Evolutionary conservation across 2,113 vertebrate species (phyloP), one percentile per base, ranked within the genome.

Genomic region (Pardalotus punctatus): DNA sequence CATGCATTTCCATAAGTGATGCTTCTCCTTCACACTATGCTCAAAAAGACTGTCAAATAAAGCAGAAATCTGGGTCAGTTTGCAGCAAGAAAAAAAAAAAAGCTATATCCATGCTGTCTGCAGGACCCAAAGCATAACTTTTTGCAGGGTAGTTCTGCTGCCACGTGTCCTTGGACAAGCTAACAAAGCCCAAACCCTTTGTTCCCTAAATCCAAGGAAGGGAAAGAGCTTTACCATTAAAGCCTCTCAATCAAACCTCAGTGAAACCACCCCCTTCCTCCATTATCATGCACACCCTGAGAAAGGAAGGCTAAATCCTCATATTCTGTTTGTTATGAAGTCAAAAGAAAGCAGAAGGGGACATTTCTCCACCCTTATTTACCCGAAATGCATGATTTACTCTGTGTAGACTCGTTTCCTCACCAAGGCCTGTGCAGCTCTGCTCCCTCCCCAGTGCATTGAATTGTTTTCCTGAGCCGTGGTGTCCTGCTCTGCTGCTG

Each of bases 101-200:
- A 62, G 16, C 29, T 50, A 5, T 14, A 38, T 33, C 29, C 72
- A 25, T 47, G 47, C 56, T 51, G 50, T 45, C 54, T 65, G 56
- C n/a, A 86, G 62, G 81, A 48, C 36, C 22, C 74, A 65, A 15
- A 54, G 51, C 20, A 19, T 9, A n/a, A 42, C 43, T 42, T 86
- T 58, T 72, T 9, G 22, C 53, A 58, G 61, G 28, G 29, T 4
- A 62, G 24, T 31, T 78, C 56, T 45, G 57, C 80, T 61, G 79
- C 58, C 28, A 10, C 1, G 1, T 21, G n/a, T 69, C 64, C 62
- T 65, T 1, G 0, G 25, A 25, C 5, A 1, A 0, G 1, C 25
- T 38, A 66, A 38, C 42, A 54, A 51, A 79, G 35, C 9, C 64
- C 60, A 86, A 73, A 51, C 7, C 10, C 18, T 65, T 33, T 38